Evolutionary conservation across 2,797 vertebrate species (phyloP).

Genomic region (Telmatherina bonti): DNA sequence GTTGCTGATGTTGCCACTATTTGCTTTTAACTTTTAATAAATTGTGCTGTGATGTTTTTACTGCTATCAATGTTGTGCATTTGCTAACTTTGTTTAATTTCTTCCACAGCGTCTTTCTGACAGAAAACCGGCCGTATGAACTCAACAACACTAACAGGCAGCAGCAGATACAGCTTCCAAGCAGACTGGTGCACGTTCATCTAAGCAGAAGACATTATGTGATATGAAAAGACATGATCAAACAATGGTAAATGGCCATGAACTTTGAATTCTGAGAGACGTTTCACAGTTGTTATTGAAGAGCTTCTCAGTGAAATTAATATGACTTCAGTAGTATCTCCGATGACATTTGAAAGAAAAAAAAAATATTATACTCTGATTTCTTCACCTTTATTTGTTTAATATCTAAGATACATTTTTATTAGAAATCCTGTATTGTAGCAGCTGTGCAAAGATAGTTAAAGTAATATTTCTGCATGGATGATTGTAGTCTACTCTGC

Average conservation of each 20-base stretch:
- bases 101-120: slow-evolving; percentile 13
- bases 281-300: slow-evolving; percentile 71
- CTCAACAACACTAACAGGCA: slow-evolving; percentile 34
- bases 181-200: slow-evolving; percentile 52
- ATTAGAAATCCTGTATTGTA: slow-evolving; percentile 65
- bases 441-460: slow-evolving; percentile 73
- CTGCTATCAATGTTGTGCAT: slow-evolving; percentile 1
- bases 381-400: slow-evolving; percentile 77
- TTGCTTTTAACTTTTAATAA: no score
- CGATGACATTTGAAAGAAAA: slow-evolving; percentile 79
- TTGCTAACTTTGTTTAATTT: slow-evolving; percentile 17
- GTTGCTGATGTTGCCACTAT: no score
- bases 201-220: slow-evolving; percentile 61
- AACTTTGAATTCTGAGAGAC: slow-evolving; percentile 79
- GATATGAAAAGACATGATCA: slow-evolving; percentile 73
- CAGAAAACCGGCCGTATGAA: slow-evolving; percentile 18
- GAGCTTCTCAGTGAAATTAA: slow-evolving; percentile 71
- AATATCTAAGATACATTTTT: slow-evolving; percentile 78
- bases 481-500: slow-evolving; percentile 33
- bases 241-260: slow-evolving; percentile 78
- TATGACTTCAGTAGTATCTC: slow-evolving; percentile 73
- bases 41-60: neutral
- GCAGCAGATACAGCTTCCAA: slow-evolving; percentile 35
- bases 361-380: slow-evolving; percentile 78
- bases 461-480: slow-evolving; percentile 60